phyloP scores from a whole-genome alignment of 2,113 vertebrate genomes.

The Oceanodroma tethys region DNA sequence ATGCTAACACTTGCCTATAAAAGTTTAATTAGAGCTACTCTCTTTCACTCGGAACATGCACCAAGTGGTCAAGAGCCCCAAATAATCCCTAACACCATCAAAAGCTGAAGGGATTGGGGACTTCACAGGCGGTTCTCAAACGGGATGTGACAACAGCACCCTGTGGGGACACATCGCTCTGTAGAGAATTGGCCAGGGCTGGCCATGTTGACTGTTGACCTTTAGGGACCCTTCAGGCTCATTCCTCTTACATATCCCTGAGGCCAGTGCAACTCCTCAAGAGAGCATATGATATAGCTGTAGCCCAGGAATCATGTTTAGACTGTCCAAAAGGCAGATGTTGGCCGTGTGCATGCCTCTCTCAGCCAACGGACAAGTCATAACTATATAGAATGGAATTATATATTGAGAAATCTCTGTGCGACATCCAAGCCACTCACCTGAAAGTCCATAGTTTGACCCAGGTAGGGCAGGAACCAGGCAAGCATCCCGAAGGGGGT shows the following conservation, averaged over 20 bases:
- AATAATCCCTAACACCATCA: neutral
- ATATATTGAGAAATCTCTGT: neutral
- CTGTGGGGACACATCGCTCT: neutral
- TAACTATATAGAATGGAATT: neutral
- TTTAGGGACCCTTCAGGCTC: neutral
- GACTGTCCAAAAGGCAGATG: neutral
- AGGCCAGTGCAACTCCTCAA: neutral
- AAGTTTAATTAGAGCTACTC: neutral
- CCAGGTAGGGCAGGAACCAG: neutral
- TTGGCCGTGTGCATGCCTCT: fast-evolving
- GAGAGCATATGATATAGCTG: neutral
- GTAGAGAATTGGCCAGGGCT: neutral
- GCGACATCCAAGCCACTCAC: neutral
- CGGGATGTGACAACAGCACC: neutral
- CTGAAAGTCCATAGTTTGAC: neutral
- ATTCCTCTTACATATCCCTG: neutral
- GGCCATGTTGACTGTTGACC: neutral
- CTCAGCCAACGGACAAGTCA: neutral
- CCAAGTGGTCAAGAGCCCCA: neutral
- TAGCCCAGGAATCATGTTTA: neutral
- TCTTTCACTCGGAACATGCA: neutral
- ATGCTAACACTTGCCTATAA: neutral
- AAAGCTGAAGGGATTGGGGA: neutral
- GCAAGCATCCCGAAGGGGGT: neutral
- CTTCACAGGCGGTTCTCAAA: neutral